These are phyloP conservation scores for Trididemnum clinides DNA, from an alignment of 23 tunicate genomes.

Conservation along the genomic window DNA sequence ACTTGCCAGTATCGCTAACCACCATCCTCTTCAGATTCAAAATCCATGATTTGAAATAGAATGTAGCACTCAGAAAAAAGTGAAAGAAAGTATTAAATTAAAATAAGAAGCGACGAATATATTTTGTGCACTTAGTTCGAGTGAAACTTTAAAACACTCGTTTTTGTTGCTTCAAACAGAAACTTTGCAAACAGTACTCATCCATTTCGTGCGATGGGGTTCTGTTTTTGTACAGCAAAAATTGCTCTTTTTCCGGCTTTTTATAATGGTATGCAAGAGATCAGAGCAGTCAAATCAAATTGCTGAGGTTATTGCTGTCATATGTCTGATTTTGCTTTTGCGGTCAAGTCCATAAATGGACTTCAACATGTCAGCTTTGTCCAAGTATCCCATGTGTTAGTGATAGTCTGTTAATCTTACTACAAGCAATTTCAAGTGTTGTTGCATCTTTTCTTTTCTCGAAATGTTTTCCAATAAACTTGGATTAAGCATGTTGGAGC, in stretches of 20 bases:
- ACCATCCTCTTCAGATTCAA: too few species aligned
- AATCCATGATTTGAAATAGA: too few species aligned
- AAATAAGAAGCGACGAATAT: too few species aligned
- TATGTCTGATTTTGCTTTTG: slow-evolving; percentile 18
- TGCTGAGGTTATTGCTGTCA: background rate
- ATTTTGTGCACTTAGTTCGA: background rate
- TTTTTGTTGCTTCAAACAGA: slow-evolving; percentile 1
- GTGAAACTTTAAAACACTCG: slow-evolving; percentile 11
- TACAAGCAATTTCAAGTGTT: background rate
- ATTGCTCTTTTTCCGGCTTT: background rate
- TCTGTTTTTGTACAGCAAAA: background rate
- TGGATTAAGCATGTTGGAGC: slow-evolving; percentile 14
- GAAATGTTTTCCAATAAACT: background rate
- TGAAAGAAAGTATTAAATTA: too few species aligned
- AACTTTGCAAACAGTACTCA: background rate
- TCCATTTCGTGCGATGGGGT: slow-evolving; percentile 22
- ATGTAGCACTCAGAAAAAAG: too few species aligned
- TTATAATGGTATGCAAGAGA: background rate
- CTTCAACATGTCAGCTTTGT: slow-evolving; percentile 23
- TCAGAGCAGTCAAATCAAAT: background rate
- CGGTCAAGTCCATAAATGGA: background rate
- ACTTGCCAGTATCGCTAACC: too few species aligned
- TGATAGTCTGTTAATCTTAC: slow-evolving; percentile 21
- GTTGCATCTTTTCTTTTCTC: slow-evolving; percentile 32
- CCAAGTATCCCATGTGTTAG: slow-evolving; percentile 24